Evolutionary conservation across 2,797 vertebrate genomes (phyloP).

Genomic region (Furcifer pardalis): DNA sequence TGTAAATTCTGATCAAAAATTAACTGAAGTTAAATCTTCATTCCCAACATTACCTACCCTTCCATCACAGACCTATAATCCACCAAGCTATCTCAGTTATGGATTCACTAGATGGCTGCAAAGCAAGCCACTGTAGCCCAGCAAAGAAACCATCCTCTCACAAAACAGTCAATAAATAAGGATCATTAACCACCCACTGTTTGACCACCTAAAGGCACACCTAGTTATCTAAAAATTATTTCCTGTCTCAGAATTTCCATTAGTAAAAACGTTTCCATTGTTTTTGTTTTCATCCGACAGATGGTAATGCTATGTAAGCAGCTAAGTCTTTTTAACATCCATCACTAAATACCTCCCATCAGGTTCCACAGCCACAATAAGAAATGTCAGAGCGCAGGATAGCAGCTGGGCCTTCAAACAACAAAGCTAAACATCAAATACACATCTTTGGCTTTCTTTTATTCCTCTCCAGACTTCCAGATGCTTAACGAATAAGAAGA

Average conservation of each 20-base stretch:
- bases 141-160: background rate
- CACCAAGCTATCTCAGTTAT: background rate
- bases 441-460: background rate
- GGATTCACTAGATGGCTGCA: background rate
- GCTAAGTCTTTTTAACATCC: background rate
- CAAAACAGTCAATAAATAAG: background rate
- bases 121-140: background rate
- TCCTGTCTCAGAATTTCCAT: background rate
- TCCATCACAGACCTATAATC: background rate
- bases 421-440: constrained; percentile 1
- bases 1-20: background rate
- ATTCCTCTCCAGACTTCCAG: background rate
- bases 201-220: background rate
- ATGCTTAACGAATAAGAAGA: background rate
- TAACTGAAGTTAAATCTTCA: background rate
- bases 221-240: constrained; percentile 4
- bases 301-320: background rate
- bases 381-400: background rate
- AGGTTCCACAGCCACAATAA: background rate
- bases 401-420: background rate
- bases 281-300: accelerated
- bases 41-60: background rate
- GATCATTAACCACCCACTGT: background rate
- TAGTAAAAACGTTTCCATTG: accelerated
- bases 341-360: constrained; percentile 2